Percentiles rank a stretch among this genome's conserved stretches.
These are phyloP conservation scores for Cynocephalus volans DNA, from an alignment of 2,113 vertebrate genomes.

Conservation along the genomic window DNA sequence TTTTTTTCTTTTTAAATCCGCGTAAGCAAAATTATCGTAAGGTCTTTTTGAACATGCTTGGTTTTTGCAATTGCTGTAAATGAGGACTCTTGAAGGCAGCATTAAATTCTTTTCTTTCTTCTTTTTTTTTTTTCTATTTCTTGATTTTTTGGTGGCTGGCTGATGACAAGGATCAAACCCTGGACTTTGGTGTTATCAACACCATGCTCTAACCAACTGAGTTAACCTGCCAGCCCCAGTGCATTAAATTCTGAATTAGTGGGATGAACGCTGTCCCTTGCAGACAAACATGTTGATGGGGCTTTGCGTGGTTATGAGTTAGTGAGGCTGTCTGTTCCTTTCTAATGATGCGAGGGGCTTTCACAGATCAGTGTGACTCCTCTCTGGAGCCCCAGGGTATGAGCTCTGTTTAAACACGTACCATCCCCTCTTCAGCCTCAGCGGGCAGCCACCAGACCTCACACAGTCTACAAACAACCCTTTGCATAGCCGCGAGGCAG, in stretches of 20 bases:
- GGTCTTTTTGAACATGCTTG: neutral
- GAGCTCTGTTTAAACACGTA: neutral
- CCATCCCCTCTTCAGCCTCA: neutral
- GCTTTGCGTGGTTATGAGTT: neutral
- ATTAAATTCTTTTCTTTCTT: neutral
- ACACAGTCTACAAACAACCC: neutral
- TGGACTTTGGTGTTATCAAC: too few relatives aligned
- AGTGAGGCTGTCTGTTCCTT: neutral
- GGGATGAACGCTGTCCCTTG: neutral
- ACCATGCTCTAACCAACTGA: too few relatives aligned
- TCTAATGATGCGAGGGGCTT: neutral
- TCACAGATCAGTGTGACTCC: neutral
- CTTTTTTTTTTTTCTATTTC: too few relatives aligned
- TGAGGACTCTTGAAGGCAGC: neutral
- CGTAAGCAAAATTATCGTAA: conserved; percentile 13
- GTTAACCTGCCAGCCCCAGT: too few relatives aligned
- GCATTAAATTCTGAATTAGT: neutral
- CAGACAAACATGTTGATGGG: fast-evolving
- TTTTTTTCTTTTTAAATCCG: neutral
- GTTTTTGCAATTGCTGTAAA: neutral
- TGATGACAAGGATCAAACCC: too few relatives aligned
- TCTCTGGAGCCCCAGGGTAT: neutral
- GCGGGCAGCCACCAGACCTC: neutral
- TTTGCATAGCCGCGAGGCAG: neutral
- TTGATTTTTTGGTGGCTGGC: too few relatives aligned